A percentile compares a stretch with the other conserved stretches of the same genome.
phyloP scores from a whole-genome alignment of 2,797 vertebrate genomes.

The Australoheros facetus region DNA sequence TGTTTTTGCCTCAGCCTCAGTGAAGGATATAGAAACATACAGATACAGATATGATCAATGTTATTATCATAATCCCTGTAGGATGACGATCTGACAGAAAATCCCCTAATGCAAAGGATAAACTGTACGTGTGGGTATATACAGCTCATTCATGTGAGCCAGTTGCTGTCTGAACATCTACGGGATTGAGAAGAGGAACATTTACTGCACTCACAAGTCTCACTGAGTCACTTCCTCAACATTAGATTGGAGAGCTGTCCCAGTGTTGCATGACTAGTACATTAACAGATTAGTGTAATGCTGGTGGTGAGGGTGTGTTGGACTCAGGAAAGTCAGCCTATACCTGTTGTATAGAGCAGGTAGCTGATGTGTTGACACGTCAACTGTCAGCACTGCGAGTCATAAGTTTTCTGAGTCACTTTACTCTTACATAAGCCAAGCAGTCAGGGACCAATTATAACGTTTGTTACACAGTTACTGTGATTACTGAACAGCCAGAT shows the following conservation, averaged over 20 bases:
- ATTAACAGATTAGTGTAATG: conserved; percentile 16
- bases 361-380: conserved; percentile 11
- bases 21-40: conserved; percentile 3
- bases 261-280: conserved; percentile 49
- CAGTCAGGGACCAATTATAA: neutral
- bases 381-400: neutral
- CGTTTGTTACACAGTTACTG: neutral
- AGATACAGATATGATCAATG: conserved; percentile 3
- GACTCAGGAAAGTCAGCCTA: conserved; percentile 44
- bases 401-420: conserved; percentile 23
- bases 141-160: neutral
- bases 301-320: conserved; percentile 14
- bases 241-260: conserved; percentile 12
- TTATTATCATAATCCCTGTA: conserved; percentile 40
- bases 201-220: conserved; percentile 20
- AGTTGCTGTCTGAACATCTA: conserved; percentile 21
- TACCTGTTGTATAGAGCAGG: conserved; percentile 9
- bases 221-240: conserved; percentile 55
- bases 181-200: conserved; percentile 23
- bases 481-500: neutral
- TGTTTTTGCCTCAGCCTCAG: conserved; percentile 8
- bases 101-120: conserved; percentile 53
- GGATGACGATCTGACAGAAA: conserved; percentile 29
- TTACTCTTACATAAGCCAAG: neutral
- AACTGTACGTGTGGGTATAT: conserved; percentile 18